Evolutionary conservation across 2,888 invertebrate species (phyloP), one percentile per base, ranked within the genome.

Genomic region (Amiota mariae): DNA sequence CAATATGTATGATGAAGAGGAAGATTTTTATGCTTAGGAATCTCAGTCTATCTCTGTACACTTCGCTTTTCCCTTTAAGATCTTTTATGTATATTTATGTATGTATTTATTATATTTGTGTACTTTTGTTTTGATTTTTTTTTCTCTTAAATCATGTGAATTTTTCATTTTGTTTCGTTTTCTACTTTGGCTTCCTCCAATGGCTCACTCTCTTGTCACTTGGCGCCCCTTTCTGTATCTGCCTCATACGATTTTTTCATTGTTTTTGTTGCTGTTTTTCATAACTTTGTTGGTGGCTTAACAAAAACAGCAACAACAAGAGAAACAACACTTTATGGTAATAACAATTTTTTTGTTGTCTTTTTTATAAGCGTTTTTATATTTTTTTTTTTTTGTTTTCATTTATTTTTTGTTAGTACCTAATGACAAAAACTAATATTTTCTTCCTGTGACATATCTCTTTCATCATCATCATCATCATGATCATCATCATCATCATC

Each of bases 391-490:
- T 77, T 81, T 82, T 82, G 79, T 79, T 84, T n/a, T n/a, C 57
- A 57, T 73, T 76, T 72, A 67, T 67, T 57, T 77, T 81, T 82
- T 82, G 79, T 79, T 84, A 85, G 87, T 82, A 80, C 83, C 86
- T 88, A 88, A 88, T 87, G 84, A 87, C 87, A 87, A 87, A 88
- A 82, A 86, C 87, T 82, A 88, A 88, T 88, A 88, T 88, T 88
- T 87, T 88, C 87, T 88, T 88, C 87, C 87, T 88, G 87, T 87
- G 87, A 88, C 87, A 87, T 87, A 87, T 87, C 87, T 82, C 82
- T 86, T 80, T 78, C 79, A 72, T 76, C 72, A 68, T 74, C 46
- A 18, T 13, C 54, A 70, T 51, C 12, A 72, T 74, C 46, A 18
- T 13, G 36, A 70, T 51, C 12, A 72, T 36, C 36, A 36, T 78